Percentiles rank a stretch among this genome's conserved stretches.
Evolutionary conservation across 1,140 invertebrate genomes (phyloP).

Genomic region (Octopus bimaculoides): DNA sequence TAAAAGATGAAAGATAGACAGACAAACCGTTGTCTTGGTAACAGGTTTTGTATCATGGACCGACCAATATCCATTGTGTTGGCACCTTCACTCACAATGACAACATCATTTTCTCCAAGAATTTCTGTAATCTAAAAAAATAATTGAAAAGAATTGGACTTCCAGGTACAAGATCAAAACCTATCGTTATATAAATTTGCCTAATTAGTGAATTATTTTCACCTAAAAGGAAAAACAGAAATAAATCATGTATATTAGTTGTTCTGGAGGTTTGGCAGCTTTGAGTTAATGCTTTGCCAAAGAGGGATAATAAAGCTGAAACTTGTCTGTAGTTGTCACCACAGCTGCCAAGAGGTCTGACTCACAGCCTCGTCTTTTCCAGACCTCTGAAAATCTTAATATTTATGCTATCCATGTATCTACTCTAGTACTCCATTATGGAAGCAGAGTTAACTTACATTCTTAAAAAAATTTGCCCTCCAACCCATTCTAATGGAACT

Average conservation of each 20-base stretch:
- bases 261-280: too few relatives aligned
- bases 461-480: too few relatives aligned
- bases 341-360: too few relatives aligned
- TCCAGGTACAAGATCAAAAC: not conserved
- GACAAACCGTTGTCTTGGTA: constrained; percentile 80
- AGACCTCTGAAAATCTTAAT: too few relatives aligned
- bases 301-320: too few relatives aligned
- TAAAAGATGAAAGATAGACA: not conserved
- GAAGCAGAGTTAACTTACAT: too few relatives aligned
- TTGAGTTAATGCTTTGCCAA: too few relatives aligned
- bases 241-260: not conserved
- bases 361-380: too few relatives aligned
- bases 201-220: not conserved
- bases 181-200: not conserved
- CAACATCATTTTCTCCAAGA: constrained; percentile 66
- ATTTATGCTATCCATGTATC: too few relatives aligned
- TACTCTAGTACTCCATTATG: too few relatives aligned
- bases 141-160: not conserved
- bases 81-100: constrained; percentile 96
- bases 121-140: constrained; percentile 48
- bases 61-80: constrained; percentile 98
- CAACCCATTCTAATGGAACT: too few relatives aligned
- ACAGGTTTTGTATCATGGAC: constrained; percentile 77
- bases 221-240: not conserved
- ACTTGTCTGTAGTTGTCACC: too few relatives aligned